Evolutionary conservation across 2,888 invertebrate genomes (phyloP), one percentile per base, ranked within the genome.

Genomic region (Clostera curtula): DNA sequence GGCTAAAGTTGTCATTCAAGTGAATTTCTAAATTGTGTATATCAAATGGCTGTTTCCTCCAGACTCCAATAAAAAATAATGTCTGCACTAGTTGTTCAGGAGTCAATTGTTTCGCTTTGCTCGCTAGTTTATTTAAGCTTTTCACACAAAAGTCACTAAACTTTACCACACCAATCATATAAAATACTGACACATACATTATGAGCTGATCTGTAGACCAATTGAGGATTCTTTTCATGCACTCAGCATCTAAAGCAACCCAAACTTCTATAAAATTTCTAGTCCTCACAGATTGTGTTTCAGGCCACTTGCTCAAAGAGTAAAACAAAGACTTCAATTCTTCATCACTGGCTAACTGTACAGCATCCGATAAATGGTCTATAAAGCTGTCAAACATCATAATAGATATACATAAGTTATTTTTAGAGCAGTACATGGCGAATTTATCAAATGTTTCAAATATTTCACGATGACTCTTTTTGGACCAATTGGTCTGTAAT

Each of bases 191-290:
- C 24, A 86, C 76, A 36, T 88, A 85, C 27, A 75, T 55, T n/a
- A 93, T 68, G 32, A 86, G 49, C 44, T 87, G 74, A 24, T 87
- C 75, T 7, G 63, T 50, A 9, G 77, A 57, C 89, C 89, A 90
- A 0, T 56, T 44, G 58, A 56, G 36, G 0, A 71, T 43, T 40
- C 77, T 56, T 7, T 57, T 62, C 8, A 84, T 57, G 48, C 92
- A 91, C 28, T 87, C 86, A 41, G 87, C 85, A 56, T 93, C 92
- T 24, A 94, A 53, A 6, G 87, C 86, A 25, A 84, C 87, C 89
- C 90, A 90, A 1, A 93, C 64, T 49, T 87, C 86, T 30, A 86
- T 77, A 48, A 76, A 90, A 60, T 90, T 89, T 32, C 85, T 82
- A 3, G 86, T 75, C 27, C 80, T 71, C 5, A 85, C 66, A 1